Evolutionary conservation across 2,113 vertebrate genomes (phyloP).

Genomic region (Glaucidium brasilianum): DNA sequence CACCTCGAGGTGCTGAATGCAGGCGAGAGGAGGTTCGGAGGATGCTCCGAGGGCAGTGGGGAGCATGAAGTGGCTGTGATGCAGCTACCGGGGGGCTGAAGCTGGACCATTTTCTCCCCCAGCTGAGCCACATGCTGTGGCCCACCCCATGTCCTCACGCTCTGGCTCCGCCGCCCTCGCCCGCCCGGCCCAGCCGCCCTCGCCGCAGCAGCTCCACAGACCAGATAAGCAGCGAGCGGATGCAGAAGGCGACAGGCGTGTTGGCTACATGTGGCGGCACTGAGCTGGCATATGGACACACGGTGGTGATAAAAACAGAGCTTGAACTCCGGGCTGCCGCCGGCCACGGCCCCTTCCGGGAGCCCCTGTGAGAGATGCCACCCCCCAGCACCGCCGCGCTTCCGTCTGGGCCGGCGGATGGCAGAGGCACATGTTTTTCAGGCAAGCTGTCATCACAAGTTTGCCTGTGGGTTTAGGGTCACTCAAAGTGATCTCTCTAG

Average conservation of each 20-base stretch:
- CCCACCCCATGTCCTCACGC: too few species aligned
- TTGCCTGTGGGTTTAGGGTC: background rate
- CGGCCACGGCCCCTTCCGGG: background rate
- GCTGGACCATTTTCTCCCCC: accelerated
- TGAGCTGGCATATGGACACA: background rate
- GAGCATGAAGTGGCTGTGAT: accelerated
- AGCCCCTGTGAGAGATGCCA: background rate
- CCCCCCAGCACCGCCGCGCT: accelerated
- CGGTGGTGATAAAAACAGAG: background rate
- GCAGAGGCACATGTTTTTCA: background rate
- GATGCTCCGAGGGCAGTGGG: background rate
- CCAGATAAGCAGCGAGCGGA: background rate
- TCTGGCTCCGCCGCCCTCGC: background rate
- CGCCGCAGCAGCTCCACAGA: background rate
- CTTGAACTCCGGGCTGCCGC: background rate
- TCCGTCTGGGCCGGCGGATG: background rate
- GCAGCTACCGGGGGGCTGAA: background rate
- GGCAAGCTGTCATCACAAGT: background rate
- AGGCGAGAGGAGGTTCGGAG: too few species aligned
- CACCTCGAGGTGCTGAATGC: too few species aligned
- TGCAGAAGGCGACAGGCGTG: accelerated
- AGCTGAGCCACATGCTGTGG: accelerated
- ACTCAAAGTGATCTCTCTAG: background rate
- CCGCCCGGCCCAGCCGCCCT: accelerated
- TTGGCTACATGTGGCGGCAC: background rate